A percentile compares a stretch with the other conserved stretches of the same genome.
Evolutionary conservation across 2,888 invertebrate genomes (phyloP).

Genomic region (Pemphredon lugubris): DNA sequence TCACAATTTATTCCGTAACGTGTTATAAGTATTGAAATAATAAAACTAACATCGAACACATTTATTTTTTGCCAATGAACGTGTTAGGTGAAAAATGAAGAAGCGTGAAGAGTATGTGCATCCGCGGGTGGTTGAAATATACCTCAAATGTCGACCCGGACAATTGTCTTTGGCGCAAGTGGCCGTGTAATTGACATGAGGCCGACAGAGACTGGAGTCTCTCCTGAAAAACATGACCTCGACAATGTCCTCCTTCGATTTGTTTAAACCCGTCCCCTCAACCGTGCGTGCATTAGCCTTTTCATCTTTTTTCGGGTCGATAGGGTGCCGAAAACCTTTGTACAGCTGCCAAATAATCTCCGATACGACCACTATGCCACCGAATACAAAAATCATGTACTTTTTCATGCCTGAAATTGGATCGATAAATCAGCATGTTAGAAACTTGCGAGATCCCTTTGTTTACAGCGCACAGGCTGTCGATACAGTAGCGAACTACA

Average conservation of each 20-base stretch:
- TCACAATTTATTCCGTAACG: too few relatives aligned
- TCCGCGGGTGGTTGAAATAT: slow-evolving; percentile 22
- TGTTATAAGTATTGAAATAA: too few relatives aligned
- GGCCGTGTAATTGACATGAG: slow-evolving; percentile 50
- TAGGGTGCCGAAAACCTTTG: slow-evolving; percentile 27
- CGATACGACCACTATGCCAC: slow-evolving; percentile 23
- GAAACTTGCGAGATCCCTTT: too few relatives aligned
- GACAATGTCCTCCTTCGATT: slow-evolving; percentile 29
- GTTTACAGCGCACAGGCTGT: too few relatives aligned
- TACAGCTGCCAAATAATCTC: slow-evolving; percentile 61
- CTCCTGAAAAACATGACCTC: slow-evolving; percentile 76
- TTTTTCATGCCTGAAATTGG: slow-evolving; percentile 21
- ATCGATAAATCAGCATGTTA: background rate
- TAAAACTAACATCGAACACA: too few relatives aligned
- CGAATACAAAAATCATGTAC: slow-evolving; percentile 10
- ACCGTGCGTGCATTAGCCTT: background rate
- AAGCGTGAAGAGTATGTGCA: too few relatives aligned
- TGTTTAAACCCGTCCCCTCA: background rate
- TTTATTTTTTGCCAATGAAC: too few relatives aligned
- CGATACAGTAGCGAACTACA: too few relatives aligned
- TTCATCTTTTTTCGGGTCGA: background rate
- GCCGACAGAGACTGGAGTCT: slow-evolving; percentile 64
- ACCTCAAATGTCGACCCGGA: slow-evolving; percentile 67
- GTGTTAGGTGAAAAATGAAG: too few relatives aligned
- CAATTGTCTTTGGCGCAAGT: slow-evolving; percentile 62